phyloP scores from a whole-genome alignment of 2,113 vertebrate genomes.

The Ochotona curzoniae region DNA sequence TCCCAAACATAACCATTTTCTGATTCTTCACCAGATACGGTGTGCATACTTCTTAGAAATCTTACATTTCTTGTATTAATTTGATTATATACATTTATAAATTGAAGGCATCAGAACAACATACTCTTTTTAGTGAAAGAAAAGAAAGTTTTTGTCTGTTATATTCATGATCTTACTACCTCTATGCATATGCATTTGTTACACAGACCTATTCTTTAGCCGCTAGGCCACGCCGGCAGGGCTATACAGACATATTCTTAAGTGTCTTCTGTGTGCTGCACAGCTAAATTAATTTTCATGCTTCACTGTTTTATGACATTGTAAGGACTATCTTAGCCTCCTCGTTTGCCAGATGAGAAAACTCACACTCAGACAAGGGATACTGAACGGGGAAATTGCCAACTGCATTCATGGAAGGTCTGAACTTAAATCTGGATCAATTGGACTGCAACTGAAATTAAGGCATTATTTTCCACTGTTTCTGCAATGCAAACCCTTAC shows the following conservation, averaged over 20 bases:
- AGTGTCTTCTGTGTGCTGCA: background rate
- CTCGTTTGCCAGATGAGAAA: conserved; percentile 12
- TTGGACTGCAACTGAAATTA: background rate
- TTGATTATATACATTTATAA: background rate
- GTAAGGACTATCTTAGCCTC: background rate
- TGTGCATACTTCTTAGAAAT: background rate
- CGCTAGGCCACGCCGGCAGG: background rate
- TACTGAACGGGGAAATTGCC: background rate
- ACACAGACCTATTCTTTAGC: background rate
- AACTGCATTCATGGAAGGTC: background rate
- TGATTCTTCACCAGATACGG: background rate
- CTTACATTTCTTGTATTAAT: background rate
- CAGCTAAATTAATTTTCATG: background rate
- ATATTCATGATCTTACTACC: background rate
- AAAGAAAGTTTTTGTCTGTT: background rate
- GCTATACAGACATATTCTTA: background rate
- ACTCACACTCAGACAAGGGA: background rate
- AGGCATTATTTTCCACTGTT: background rate
- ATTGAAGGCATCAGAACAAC: background rate
- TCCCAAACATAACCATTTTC: background rate
- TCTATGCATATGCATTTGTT: background rate
- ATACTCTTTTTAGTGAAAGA: background rate
- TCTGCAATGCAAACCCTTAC: background rate
- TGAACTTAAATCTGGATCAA: background rate
- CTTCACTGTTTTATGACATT: background rate